A percentile compares a stretch with the other conserved stretches of the same genome.
Conservation (phyloP, 2,888 invertebrate species). For the Drosophila limbata region DNA sequence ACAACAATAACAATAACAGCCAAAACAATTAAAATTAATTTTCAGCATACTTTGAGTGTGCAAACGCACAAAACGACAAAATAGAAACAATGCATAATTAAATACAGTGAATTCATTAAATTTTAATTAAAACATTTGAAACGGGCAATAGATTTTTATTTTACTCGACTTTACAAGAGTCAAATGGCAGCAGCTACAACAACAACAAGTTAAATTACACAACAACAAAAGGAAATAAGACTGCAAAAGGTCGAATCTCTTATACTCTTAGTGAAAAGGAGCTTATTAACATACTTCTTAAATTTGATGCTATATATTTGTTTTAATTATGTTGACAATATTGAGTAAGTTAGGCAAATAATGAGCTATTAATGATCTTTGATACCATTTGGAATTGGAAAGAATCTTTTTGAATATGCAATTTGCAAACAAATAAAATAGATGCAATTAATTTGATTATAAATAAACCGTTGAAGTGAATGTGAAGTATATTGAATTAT, state of each 20-base stretch:
- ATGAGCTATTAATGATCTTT: too few species aligned
- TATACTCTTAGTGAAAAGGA: slow-evolving; percentile 29
- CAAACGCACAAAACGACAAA: slow-evolving; percentile 31
- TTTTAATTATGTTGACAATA: background rate
- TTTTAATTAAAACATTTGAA: slow-evolving; percentile 79
- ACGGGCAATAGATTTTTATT: slow-evolving; percentile 75
- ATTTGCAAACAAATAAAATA: background rate
- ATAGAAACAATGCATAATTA: slow-evolving; percentile 71
- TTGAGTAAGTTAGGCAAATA: background rate
- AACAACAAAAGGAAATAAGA: slow-evolving; percentile 26
- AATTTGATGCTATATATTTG: background rate
- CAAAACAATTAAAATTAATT: slow-evolving; percentile 73
- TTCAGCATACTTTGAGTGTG: slow-evolving; percentile 54
- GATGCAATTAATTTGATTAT: slow-evolving; percentile 5
- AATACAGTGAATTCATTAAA: slow-evolving; percentile 76
- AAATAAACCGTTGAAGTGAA: slow-evolving; percentile 1
- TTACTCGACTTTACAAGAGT: slow-evolving; percentile 47
- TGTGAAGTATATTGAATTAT: slow-evolving; percentile 5
- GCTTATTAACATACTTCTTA: background rate
- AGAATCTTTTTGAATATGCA: background rate
- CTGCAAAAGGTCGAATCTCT: slow-evolving; percentile 24
- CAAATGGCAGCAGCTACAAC: slow-evolving; percentile 12
- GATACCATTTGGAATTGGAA: too few species aligned
- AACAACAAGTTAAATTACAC: slow-evolving; percentile 12
- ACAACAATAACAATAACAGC: slow-evolving; percentile 13